Percentiles rank a stretch among this genome's conserved stretches.
Conservation (phyloP, 2,888 invertebrate species). For the Parnassius orleans region DNA sequence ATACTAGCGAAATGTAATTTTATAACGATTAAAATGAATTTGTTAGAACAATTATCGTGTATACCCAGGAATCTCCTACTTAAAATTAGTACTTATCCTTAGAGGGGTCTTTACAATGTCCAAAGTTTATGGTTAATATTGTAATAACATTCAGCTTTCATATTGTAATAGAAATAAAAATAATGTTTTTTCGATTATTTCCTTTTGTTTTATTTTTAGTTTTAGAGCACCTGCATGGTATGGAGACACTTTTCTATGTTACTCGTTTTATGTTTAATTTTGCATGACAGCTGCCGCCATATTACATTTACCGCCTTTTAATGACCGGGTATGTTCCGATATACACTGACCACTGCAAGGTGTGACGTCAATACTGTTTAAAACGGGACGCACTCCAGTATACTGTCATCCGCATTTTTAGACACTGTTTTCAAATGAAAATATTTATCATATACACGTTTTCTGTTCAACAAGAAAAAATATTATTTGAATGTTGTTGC, state of each 20-base stretch:
- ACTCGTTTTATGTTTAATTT: slow-evolving; percentile 37
- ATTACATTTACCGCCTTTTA: not conserved
- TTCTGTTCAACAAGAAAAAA: too few relatives aligned
- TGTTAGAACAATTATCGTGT: slow-evolving; percentile 30
- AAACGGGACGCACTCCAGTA: too few relatives aligned
- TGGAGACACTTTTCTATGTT: slow-evolving; percentile 44
- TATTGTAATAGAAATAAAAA: slow-evolving; percentile 71
- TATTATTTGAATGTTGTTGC: too few relatives aligned
- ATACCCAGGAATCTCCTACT: slow-evolving; percentile 69
- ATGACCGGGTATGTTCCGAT: not conserved
- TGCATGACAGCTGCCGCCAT: slow-evolving; percentile 29
- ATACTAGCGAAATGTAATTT: slow-evolving; percentile 15
- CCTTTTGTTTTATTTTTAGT: slow-evolving; percentile 66
- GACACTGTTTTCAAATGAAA: too few relatives aligned
- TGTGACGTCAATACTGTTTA: too few relatives aligned
- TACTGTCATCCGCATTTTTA: too few relatives aligned
- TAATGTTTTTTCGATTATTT: slow-evolving; percentile 65
- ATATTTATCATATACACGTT: too few relatives aligned
- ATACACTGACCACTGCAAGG: too few relatives aligned
- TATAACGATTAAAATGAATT: slow-evolving; percentile 29
- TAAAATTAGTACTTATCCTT: slow-evolving; percentile 74
- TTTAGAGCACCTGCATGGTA: slow-evolving; percentile 61
- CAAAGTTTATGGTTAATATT: slow-evolving; percentile 60
- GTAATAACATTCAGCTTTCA: slow-evolving; percentile 51
- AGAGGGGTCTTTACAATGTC: slow-evolving; percentile 58